Percentiles rank a stretch among this genome's conserved stretches.
Conservation (phyloP, 2,113 vertebrate genomes). For the Nannobrachium achirus region DNA sequence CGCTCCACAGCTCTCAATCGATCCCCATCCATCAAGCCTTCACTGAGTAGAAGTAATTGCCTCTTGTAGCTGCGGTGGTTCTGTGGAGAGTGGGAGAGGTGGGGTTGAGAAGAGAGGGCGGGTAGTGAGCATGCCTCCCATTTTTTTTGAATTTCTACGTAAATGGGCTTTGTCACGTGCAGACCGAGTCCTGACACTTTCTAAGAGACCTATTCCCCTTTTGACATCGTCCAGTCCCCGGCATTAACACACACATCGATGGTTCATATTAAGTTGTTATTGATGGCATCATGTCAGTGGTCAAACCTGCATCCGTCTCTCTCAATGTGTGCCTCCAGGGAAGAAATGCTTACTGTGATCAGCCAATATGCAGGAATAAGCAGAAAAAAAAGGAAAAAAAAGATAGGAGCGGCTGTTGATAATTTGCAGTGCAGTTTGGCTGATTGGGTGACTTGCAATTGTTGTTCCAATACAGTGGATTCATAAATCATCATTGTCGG, state of each 20-base stretch:
- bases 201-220: neutral
- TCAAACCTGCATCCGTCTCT: too few relatives aligned
- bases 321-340: too few relatives aligned
- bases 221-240: neutral
- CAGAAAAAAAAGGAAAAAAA: too few relatives aligned
- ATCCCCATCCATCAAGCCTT: slow-evolving; percentile 17
- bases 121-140: neutral
- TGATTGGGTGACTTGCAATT: too few relatives aligned
- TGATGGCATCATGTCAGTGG: neutral
- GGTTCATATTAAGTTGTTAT: neutral
- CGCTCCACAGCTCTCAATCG: neutral
- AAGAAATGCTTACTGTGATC: too few relatives aligned
- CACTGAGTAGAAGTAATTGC: slow-evolving; percentile 14
- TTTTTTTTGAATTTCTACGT: slow-evolving; percentile 17
- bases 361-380: too few relatives aligned
- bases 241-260: neutral
- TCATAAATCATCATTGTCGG: too few relatives aligned
- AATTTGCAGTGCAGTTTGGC: too few relatives aligned
- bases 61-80: neutral
- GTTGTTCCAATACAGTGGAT: too few relatives aligned
- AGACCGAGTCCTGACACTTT: slow-evolving; percentile 13
- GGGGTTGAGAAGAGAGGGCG: too few relatives aligned
- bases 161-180: slow-evolving; percentile 9
- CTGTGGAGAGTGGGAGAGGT: neutral
- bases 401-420: too few relatives aligned